phyloP scores from a whole-genome alignment of 2,797 vertebrate species.

The Lagodon rhomboides region DNA sequence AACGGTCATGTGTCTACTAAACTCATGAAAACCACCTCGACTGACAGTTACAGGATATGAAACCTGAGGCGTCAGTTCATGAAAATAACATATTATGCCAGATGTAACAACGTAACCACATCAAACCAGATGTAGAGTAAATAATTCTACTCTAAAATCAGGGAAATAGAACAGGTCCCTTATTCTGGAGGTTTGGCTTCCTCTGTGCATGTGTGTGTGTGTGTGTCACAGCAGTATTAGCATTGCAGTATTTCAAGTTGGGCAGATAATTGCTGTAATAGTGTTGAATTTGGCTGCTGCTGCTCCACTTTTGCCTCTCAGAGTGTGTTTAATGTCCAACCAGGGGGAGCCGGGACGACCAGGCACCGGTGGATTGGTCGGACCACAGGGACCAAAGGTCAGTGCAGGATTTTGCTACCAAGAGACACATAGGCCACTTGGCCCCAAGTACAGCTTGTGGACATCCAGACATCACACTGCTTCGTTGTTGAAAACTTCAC shows the following conservation, averaged over 20 bases:
- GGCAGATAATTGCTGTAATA: slow-evolving; percentile 54
- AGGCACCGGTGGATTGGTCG: slow-evolving; percentile 72
- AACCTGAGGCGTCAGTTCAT: not conserved
- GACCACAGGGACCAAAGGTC: slow-evolving; percentile 82
- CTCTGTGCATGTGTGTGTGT: not conserved
- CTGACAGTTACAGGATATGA: not conserved
- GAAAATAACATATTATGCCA: slow-evolving; percentile 11
- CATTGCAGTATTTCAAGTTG: slow-evolving; percentile 13
- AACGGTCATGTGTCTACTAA: not conserved
- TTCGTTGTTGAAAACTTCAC: too few relatives aligned
- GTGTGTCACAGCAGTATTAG: not conserved
- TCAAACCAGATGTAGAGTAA: not conserved
- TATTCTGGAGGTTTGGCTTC: slow-evolving; percentile 6
- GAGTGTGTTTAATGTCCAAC: slow-evolving; percentile 47
- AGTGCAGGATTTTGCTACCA: slow-evolving; percentile 35
- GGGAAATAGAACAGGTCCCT: not conserved
- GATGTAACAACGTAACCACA: slow-evolving; percentile 7
- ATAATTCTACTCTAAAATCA: not conserved
- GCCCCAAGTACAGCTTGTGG: not conserved
- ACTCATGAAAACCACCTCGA: not conserved
- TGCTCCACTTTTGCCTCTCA: slow-evolving; percentile 36
- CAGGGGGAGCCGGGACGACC: slow-evolving; percentile 82
- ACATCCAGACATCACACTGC: not conserved
- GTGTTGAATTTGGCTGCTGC: slow-evolving; percentile 51
- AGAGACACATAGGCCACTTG: not conserved